These are phyloP conservation scores for Rotaria sp. DNA, from an alignment of 2,888 invertebrate species.

Conservation along the genomic window DNA sequence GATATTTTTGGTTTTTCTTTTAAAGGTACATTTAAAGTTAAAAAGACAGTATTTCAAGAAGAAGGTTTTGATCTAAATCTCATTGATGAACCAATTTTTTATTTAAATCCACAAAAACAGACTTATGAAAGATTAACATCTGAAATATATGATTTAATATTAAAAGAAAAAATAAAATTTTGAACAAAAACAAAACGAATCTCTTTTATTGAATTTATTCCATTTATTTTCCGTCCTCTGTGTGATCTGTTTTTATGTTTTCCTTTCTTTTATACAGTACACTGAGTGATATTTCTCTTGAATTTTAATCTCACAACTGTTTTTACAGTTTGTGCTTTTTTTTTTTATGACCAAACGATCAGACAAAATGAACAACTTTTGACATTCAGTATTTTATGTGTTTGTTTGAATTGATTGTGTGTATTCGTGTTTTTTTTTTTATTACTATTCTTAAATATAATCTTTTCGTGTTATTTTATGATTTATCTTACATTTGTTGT, in stretches of 20 bases:
- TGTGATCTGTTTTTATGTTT: not conserved
- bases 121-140: constrained; percentile 28
- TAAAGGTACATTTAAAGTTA: constrained; percentile 40
- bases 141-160: not conserved
- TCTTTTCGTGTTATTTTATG: not conserved
- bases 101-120: constrained; percentile 30
- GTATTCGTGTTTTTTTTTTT: not conserved
- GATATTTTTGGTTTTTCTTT: not conserved
- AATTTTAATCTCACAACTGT: not conserved
- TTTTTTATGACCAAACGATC: not conserved
- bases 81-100: constrained; percentile 26
- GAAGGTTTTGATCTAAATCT: constrained; percentile 28
- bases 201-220: not conserved
- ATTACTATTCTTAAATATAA: not conserved
- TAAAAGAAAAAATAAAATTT: not conserved
- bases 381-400: not conserved
- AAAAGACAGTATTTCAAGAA: constrained; percentile 34
- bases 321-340: not conserved
- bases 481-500: not conserved
- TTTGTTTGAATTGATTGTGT: not conserved
- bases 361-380: not conserved
- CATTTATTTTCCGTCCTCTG: not conserved
- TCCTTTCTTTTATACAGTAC: not conserved
- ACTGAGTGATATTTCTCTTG: not conserved
- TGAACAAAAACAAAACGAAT: not conserved